Percentiles rank a stretch among this genome's conserved stretches.
Conservation (phyloP, 2,113 vertebrate genomes). For the Cyanoramphus novaezelandiae region DNA sequence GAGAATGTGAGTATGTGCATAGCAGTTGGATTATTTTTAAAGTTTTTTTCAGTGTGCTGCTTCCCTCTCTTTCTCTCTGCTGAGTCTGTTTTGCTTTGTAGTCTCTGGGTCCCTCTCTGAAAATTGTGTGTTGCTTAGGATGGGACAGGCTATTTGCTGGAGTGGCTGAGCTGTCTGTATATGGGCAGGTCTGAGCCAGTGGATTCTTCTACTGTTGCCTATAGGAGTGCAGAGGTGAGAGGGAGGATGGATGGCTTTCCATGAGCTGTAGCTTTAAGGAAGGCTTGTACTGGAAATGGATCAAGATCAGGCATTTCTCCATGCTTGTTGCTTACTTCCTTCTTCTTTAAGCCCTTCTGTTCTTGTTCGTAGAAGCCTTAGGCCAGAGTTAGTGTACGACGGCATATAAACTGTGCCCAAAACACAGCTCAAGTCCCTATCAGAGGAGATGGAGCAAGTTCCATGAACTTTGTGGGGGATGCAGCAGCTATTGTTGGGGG, state of each 20-base stretch:
- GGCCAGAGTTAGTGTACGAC: neutral
- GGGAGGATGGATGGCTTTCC: neutral
- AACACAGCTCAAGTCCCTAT: neutral
- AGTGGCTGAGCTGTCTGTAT: neutral
- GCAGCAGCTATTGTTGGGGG: neutral
- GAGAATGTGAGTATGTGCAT: accelerated
- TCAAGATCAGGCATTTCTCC: neutral
- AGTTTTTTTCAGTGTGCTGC: neutral
- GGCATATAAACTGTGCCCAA: neutral
- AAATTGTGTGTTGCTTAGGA: neutral
- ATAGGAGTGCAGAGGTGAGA: neutral
- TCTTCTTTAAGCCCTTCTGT: neutral
- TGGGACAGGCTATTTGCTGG: neutral
- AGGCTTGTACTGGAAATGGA: neutral
- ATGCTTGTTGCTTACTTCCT: neutral
- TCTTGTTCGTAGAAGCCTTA: neutral
- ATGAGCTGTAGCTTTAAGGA: neutral
- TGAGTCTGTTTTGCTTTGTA: neutral
- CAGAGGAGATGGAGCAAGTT: neutral
- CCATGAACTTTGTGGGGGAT: neutral
- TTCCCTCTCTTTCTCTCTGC: neutral
- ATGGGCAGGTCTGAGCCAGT: neutral
- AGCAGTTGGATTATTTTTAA: neutral
- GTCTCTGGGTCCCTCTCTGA: neutral
- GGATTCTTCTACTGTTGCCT: neutral